Percentiles rank a stretch among this genome's conserved stretches.
Evolutionary conservation across 2,113 vertebrate genomes (phyloP).

Genomic region (Pygoscelis antarcticus): DNA sequence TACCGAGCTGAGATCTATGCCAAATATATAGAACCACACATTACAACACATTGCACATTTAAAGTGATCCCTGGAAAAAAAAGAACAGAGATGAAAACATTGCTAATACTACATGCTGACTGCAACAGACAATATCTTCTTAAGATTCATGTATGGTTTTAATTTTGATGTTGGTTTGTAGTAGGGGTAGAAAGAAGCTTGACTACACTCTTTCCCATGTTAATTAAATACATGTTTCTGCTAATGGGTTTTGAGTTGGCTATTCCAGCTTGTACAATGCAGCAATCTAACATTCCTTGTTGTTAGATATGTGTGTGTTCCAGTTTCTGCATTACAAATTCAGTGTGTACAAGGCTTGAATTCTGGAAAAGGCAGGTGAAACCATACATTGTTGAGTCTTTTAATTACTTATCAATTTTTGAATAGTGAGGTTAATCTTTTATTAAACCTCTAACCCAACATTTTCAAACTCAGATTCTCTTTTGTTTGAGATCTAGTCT

Average conservation of each 20-base stretch:
- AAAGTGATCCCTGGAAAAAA: neutral
- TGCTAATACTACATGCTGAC: neutral
- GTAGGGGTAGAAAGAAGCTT: neutral
- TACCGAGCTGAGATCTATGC: neutral
- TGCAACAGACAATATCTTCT: conserved; percentile 32
- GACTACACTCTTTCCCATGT: neutral
- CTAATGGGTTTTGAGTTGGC: neutral
- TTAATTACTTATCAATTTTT: neutral
- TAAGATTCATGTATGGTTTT: conserved; percentile 35
- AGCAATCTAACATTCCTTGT: neutral
- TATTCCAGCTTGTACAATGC: neutral
- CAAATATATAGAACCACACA: conserved; percentile 34
- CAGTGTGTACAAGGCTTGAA: neutral
- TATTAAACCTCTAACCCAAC: neutral
- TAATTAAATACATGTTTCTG: conserved; percentile 37
- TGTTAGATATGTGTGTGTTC: neutral
- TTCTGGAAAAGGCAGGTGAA: neutral
- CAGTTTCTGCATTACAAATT: neutral
- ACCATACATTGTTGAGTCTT: neutral
- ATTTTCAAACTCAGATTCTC: neutral
- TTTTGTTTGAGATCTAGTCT: neutral
- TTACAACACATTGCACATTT: neutral
- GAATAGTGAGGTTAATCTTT: neutral
- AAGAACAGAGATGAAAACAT: neutral
- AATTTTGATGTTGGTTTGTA: conserved; percentile 54